These are phyloP conservation scores for Sussaba pulchella DNA, from an alignment of 2,888 invertebrate species.

Conservation along the genomic window DNA sequence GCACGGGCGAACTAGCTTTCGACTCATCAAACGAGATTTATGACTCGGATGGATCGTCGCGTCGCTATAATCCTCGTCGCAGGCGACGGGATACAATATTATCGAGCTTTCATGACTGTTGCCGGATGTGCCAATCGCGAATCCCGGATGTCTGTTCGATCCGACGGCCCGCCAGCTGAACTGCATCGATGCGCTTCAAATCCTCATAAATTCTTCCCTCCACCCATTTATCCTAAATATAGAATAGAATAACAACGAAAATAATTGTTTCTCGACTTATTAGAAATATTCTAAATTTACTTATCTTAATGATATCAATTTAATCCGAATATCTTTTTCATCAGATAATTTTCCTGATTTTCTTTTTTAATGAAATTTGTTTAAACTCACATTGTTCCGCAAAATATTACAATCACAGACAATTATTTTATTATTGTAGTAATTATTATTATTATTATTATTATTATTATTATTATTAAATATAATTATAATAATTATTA, in stretches of 20 bases:
- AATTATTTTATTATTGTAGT: neutral
- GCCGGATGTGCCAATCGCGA: slow-evolving; percentile 19
- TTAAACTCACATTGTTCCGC: no score
- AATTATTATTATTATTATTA: slow-evolving; percentile 7
- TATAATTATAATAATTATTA: no score
- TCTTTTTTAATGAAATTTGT: no score
- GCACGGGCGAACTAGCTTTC: slow-evolving; percentile 54
- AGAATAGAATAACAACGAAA: neutral
- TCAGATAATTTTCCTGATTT: no score
- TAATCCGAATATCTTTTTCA: no score
- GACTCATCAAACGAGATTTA: slow-evolving; percentile 76
- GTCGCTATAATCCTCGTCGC: slow-evolving; percentile 55
- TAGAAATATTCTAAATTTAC: no score
- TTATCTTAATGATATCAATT: no score
- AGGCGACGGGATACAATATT: slow-evolving; percentile 38
- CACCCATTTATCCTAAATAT: neutral
- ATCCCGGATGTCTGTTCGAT: neutral
- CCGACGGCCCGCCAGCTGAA: neutral
- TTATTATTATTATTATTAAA: no score
- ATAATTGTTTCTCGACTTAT: no score
- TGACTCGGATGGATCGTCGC: slow-evolving; percentile 59
- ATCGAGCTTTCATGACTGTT: slow-evolving; percentile 49
- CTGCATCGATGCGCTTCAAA: neutral
- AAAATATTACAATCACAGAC: neutral
- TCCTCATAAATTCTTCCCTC: neutral